Percentiles rank a stretch among this genome's conserved stretches.
phyloP scores from a whole-genome alignment of 2,113 vertebrate genomes.

The Pungitius pungitius region DNA sequence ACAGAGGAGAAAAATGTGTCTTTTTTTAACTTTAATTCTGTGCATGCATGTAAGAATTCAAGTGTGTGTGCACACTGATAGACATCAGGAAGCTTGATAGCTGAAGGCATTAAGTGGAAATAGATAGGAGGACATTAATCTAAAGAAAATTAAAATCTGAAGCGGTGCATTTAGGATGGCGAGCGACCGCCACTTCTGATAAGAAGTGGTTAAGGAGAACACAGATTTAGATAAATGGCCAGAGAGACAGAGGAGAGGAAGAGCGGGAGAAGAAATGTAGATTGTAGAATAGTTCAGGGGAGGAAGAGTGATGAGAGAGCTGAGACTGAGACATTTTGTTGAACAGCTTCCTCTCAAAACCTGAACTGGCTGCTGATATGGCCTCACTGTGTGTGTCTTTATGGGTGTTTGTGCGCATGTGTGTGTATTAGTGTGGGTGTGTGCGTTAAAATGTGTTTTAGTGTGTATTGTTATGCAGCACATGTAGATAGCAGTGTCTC shows the following conservation, averaged over 20 bases:
- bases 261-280: slow-evolving; percentile 30
- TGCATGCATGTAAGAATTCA: neutral
- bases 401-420: slow-evolving; percentile 30
- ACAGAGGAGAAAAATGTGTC: slow-evolving; percentile 49
- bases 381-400: slow-evolving; percentile 65
- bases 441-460: slow-evolving; percentile 51
- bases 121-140: slow-evolving; percentile 93
- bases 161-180: slow-evolving; percentile 90
- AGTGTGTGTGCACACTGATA: slow-evolving; percentile 80
- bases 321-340: slow-evolving; percentile 3
- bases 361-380: slow-evolving; percentile 39
- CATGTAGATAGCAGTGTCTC: slow-evolving; percentile 73
- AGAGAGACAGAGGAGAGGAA: slow-evolving; percentile 42
- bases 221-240: slow-evolving; percentile 97
- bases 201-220: slow-evolving; percentile 96
- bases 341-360: neutral
- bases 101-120: slow-evolving; percentile 86
- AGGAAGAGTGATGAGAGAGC: slow-evolving; percentile 12
- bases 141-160: slow-evolving; percentile 99
- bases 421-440: slow-evolving; percentile 49
- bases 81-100: slow-evolving; percentile 87
- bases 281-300: neutral
- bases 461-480: slow-evolving; percentile 71
- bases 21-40: slow-evolving; percentile 45
- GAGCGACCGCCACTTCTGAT: slow-evolving; percentile 97